A percentile compares a stretch with the other conserved stretches of the same genome.
Evolutionary conservation across 2,888 invertebrate species (phyloP).

Genomic region (Apamea crenata): DNA sequence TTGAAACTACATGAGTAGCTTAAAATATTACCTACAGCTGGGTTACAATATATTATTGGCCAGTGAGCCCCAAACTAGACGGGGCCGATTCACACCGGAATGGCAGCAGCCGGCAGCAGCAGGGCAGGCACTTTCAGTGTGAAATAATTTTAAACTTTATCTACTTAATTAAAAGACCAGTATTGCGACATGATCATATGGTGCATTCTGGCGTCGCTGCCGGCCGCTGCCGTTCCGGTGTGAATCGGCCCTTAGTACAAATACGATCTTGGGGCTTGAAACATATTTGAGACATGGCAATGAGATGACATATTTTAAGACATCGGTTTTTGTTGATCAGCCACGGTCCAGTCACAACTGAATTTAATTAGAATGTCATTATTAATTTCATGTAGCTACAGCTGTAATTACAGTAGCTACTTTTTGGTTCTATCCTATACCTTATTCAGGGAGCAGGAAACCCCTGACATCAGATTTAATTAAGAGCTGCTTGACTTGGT

Average conservation of each 20-base stretch:
- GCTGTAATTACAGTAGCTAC: constrained; percentile 16
- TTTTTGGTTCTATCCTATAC: neutral
- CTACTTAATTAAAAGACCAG: too few relatives aligned
- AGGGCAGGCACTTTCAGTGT: too few relatives aligned
- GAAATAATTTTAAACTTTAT: too few relatives aligned
- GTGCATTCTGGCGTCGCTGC: too few relatives aligned
- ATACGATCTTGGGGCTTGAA: neutral
- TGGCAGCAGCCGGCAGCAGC: too few relatives aligned
- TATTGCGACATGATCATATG: too few relatives aligned
- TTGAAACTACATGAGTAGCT: neutral
- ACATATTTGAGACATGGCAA: neutral
- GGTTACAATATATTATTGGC: neutral
- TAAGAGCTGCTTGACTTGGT: neutral
- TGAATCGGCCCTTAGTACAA: neutral
- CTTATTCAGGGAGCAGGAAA: neutral
- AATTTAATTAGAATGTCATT: constrained; percentile 12
- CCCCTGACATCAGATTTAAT: neutral
- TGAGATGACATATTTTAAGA: neutral
- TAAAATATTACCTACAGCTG: neutral
- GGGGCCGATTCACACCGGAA: too few relatives aligned
- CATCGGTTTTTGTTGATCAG: neutral
- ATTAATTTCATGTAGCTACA: constrained; percentile 37
- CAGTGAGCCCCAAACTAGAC: neutral
- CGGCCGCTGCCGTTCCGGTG: too few relatives aligned
- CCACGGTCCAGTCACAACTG: neutral